Evolutionary conservation across 2,888 invertebrate species (phyloP).

Genomic region (Melolontha melolontha): DNA sequence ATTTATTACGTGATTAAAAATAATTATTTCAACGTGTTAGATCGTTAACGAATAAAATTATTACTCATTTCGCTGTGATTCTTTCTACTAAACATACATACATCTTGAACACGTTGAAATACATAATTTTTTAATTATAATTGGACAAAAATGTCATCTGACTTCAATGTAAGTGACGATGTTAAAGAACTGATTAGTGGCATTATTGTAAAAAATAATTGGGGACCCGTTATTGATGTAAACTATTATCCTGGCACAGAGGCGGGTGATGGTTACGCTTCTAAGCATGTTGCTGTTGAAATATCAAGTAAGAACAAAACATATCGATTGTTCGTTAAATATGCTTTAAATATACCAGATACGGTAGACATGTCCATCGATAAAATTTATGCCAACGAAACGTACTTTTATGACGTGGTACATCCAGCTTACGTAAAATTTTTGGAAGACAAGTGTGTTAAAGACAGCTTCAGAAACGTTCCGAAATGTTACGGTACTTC

Average conservation of each 20-base stretch:
- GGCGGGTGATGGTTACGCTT: slow-evolving; percentile 1
- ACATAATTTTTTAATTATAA: too few relatives aligned
- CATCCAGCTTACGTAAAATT: neutral
- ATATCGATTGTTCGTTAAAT: slow-evolving; percentile 4
- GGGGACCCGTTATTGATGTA: too few relatives aligned
- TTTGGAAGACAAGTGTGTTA: neutral
- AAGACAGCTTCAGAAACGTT: slow-evolving; percentile 13
- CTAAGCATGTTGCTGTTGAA: slow-evolving; percentile 1
- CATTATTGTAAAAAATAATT: too few relatives aligned
- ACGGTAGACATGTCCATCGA: neutral
- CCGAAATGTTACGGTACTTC: slow-evolving; percentile 31
- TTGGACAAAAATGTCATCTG: too few relatives aligned
- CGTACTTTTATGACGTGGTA: slow-evolving; percentile 5
- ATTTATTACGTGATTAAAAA: too few relatives aligned
- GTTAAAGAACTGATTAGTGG: too few relatives aligned
- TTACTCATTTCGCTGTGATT: too few relatives aligned
- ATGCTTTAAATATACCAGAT: neutral
- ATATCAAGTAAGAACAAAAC: neutral
- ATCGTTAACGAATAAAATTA: too few relatives aligned
- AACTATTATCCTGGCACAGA: neutral
- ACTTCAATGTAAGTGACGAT: too few relatives aligned
- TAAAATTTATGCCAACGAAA: slow-evolving; percentile 8
- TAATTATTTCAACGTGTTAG: too few relatives aligned
- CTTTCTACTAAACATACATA: too few relatives aligned
- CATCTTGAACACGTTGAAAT: too few relatives aligned